Evolutionary conservation across 2,888 invertebrate genomes (phyloP).

Genomic region (Hirtodrosophila duncani): DNA sequence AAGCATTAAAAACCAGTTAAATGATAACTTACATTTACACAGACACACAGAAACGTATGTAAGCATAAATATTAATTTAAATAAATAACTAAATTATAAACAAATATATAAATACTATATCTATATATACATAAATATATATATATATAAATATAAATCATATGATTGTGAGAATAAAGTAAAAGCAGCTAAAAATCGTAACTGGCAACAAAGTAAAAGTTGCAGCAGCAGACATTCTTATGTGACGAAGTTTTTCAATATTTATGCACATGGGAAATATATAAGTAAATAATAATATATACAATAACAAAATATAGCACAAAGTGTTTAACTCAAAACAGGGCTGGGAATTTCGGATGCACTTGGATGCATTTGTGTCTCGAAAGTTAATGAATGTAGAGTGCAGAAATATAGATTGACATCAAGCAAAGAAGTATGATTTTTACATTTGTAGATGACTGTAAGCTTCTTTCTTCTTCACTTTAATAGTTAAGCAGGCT

Average conservation of each 20-base stretch:
- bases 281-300: slow-evolving; percentile 58
- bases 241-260: slow-evolving; percentile 51
- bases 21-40: background rate
- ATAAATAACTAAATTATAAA: slow-evolving; percentile 56
- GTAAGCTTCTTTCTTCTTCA: too few relatives aligned
- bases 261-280: slow-evolving; percentile 65
- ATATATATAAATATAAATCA: slow-evolving; percentile 17
- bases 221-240: slow-evolving; percentile 12
- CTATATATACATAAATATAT: slow-evolving; percentile 36
- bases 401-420: too few relatives aligned
- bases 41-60: slow-evolving; percentile 9
- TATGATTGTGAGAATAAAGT: slow-evolving; percentile 54
- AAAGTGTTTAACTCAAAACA: slow-evolving; percentile 3
- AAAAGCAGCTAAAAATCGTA: slow-evolving; percentile 18
- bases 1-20: slow-evolving; percentile 4
- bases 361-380: too few relatives aligned
- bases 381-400: too few relatives aligned
- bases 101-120: slow-evolving; percentile 26
- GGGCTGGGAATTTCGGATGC: too few relatives aligned
- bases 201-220: too few relatives aligned
- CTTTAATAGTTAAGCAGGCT: too few relatives aligned
- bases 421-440: too few relatives aligned
- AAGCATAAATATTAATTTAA: too few relatives aligned
- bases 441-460: too few relatives aligned
- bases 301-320: slow-evolving; percentile 37